These are phyloP conservation scores for Meteorus colon DNA, from an alignment of 2,888 invertebrate genomes.

Conservation along the genomic window DNA sequence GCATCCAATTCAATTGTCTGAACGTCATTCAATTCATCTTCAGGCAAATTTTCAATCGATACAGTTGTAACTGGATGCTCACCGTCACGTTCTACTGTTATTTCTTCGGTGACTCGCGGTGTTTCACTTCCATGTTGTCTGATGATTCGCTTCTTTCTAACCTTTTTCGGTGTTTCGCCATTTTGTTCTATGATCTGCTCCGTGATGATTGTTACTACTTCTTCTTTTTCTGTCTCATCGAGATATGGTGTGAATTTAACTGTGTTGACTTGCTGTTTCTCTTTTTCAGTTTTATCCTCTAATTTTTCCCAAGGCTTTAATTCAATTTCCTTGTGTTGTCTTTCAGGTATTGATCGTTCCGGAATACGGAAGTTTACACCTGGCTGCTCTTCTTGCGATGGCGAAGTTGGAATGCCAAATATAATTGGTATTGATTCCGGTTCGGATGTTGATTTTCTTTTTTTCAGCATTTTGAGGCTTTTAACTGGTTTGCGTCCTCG, in stretches of 20 bases:
- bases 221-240: conserved; percentile 55
- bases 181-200: conserved; percentile 54
- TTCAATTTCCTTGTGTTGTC: conserved; percentile 67
- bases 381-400: conserved; percentile 70
- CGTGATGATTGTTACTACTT: conserved; percentile 53
- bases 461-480: conserved; percentile 61
- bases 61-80: conserved; percentile 62
- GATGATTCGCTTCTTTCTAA: conserved; percentile 66
- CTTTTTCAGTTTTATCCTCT: conserved; percentile 60
- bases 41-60: conserved; percentile 60
- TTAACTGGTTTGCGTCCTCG: conserved; percentile 62
- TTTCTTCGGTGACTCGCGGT: conserved; percentile 71
- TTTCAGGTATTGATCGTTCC: conserved; percentile 62
- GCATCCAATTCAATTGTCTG: conserved; percentile 50
- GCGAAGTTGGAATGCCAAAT: conserved; percentile 70
- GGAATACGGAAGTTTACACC: conserved; percentile 72
- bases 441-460: conserved; percentile 68
- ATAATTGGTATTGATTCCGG: conserved; percentile 66
- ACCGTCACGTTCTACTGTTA: conserved; percentile 63
- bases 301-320: conserved; percentile 69
- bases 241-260: conserved; percentile 52
- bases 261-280: conserved; percentile 55
- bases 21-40: conserved; percentile 55
- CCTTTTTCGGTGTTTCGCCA: conserved; percentile 62
- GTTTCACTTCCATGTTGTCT: conserved; percentile 66